Conservation (phyloP, 2,888 invertebrate genomes). For the Hofmannophila pseudospretella region DNA sequence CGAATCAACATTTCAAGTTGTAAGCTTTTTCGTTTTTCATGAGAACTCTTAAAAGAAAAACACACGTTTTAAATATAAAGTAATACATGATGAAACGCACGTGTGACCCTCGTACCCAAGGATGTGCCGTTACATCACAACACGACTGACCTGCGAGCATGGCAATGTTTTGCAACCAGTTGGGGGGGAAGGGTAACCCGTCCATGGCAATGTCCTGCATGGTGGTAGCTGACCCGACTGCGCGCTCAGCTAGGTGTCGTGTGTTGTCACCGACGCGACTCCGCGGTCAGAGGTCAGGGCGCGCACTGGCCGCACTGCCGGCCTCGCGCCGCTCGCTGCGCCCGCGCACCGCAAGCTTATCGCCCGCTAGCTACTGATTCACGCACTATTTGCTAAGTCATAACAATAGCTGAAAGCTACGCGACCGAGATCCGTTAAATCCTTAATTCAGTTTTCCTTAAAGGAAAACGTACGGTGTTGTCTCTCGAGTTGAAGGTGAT, state of each 20-base stretch:
- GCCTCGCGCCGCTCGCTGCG: slow-evolving; percentile 12
- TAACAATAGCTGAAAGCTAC: slow-evolving; percentile 14
- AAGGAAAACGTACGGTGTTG: too few relatives aligned
- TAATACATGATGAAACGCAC: too few relatives aligned
- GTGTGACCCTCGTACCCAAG: not conserved
- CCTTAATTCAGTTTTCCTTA: too few relatives aligned
- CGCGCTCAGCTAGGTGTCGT: slow-evolving; percentile 8
- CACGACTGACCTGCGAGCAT: slow-evolving; percentile 38
- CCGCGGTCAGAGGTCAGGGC: slow-evolving; percentile 61
- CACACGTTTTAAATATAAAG: too few relatives aligned
- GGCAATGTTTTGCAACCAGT: slow-evolving; percentile 52
- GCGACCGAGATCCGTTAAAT: too few relatives aligned
- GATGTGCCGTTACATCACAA: too few relatives aligned
- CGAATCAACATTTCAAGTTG: too few relatives aligned
- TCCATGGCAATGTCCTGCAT: slow-evolving; percentile 28
- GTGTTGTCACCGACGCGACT: slow-evolving; percentile 27
- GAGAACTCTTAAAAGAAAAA: too few relatives aligned
- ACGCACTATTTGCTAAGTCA: slow-evolving; percentile 14
- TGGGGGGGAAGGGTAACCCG: slow-evolving; percentile 31
- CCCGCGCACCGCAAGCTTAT: slow-evolving; percentile 33
- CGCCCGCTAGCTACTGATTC: slow-evolving; percentile 54
- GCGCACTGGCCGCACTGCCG: slow-evolving; percentile 27
- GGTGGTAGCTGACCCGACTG: not conserved
- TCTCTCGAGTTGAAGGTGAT: too few relatives aligned
- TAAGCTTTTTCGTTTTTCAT: too few relatives aligned